Percentiles rank a stretch among this genome's conserved stretches.
These are phyloP conservation scores for Tapirus terrestris DNA, from an alignment of 2,113 vertebrate genomes.

Conservation along the genomic window DNA sequence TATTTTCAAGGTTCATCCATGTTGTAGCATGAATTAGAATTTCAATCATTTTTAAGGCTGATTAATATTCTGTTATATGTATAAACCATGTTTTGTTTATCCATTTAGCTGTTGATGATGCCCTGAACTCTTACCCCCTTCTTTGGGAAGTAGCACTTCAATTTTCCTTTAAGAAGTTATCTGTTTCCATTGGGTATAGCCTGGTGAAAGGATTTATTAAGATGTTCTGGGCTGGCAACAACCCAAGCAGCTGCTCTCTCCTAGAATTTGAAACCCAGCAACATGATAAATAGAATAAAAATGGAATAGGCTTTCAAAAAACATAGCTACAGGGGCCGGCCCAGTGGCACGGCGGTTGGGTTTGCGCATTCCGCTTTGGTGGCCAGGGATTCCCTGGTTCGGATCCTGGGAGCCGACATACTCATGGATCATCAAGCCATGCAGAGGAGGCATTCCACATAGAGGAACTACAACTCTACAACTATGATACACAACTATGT, in stretches of 20 bases:
- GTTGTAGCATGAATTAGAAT: background rate
- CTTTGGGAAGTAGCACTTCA: background rate
- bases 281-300: constrained; percentile 6
- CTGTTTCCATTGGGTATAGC: background rate
- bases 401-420: no score
- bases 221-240: background rate
- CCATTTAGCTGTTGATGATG: background rate
- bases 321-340: background rate
- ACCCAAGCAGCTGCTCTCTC: background rate
- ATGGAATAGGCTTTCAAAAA: background rate
- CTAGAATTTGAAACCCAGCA: background rate
- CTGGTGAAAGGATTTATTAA: background rate
- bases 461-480: no score
- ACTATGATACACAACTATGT: no score
- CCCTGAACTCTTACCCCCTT: background rate
- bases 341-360: no score
- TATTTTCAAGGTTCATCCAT: background rate
- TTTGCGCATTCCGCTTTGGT: no score
- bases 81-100: background rate
- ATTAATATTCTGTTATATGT: background rate
- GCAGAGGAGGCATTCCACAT: no score
- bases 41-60: background rate
- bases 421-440: no score
- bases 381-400: no score
- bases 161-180: background rate